A percentile compares a stretch with the other conserved stretches of the same genome.
Conservation (phyloP, 1,140 invertebrate species). For the Ericerus pela region DNA sequence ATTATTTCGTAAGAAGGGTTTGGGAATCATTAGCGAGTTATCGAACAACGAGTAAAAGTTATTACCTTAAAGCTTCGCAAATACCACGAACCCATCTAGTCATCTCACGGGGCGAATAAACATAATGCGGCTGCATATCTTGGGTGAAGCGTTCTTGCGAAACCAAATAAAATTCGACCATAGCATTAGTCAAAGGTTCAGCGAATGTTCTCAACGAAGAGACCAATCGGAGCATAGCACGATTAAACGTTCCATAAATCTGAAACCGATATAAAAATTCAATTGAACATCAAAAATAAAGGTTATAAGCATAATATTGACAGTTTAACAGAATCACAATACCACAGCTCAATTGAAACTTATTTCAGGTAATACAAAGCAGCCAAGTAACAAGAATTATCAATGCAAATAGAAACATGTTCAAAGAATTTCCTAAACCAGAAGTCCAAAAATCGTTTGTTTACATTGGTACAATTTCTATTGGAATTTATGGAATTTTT, state of each 20-base stretch:
- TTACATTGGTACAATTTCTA: too few species aligned
- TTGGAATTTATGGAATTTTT: too few species aligned
- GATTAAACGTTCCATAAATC: slow-evolving; percentile 96
- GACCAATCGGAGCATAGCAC: slow-evolving; percentile 89
- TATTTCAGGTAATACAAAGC: too few species aligned
- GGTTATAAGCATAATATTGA: too few species aligned
- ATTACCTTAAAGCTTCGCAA: slow-evolving; percentile 80
- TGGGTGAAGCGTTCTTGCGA: slow-evolving; percentile 98
- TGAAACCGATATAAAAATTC: slow-evolving; percentile 29
- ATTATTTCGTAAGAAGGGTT: too few species aligned
- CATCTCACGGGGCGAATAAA: slow-evolving; percentile 99
- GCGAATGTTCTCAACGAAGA: slow-evolving; percentile 80
- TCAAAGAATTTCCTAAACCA: too few species aligned
- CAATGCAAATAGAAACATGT: too few species aligned
- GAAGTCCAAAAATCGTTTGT: too few species aligned
- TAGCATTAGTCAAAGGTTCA: slow-evolving; percentile 92
- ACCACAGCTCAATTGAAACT: too few species aligned
- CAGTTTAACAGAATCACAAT: too few species aligned
- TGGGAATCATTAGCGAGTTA: too few species aligned
- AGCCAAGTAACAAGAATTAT: too few species aligned
- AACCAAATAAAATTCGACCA: slow-evolving; percentile 96
- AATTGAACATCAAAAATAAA: slow-evolving; percentile 11
- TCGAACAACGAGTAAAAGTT: not conserved
- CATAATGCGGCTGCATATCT: slow-evolving; percentile 99
- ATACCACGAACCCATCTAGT: slow-evolving; percentile 98